These are phyloP conservation scores for Brassicogethes aeneus DNA, from an alignment of 2,888 invertebrate genomes.

Conservation along the genomic window DNA sequence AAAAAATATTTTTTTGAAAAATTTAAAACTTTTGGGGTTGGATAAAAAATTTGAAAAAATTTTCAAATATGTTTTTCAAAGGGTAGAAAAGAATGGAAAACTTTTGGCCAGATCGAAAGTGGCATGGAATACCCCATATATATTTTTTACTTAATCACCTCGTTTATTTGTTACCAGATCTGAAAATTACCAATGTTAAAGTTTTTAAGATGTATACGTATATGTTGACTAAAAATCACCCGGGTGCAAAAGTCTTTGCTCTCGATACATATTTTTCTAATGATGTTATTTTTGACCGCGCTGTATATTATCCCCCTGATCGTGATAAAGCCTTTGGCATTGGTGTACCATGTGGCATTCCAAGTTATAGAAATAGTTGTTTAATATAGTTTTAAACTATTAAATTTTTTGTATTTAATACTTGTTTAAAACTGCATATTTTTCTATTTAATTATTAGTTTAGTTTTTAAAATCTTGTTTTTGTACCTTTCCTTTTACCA, in stretches of 20 bases:
- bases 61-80: no score
- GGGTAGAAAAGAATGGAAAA: no score
- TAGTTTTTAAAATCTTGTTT: slow-evolving; percentile 25
- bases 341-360: slow-evolving; percentile 35
- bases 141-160: slow-evolving; percentile 17
- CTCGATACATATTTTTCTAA: no score
- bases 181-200: slow-evolving; percentile 28
- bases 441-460: slow-evolving; percentile 27
- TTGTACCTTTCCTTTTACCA: slow-evolving; percentile 28
- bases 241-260: no score
- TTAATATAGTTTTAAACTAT: slow-evolving; percentile 23
- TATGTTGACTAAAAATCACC: no score
- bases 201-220: slow-evolving; percentile 20
- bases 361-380: slow-evolving; percentile 29
- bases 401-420: slow-evolving; percentile 27
- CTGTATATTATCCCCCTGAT: no score
- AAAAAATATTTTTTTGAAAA: no score
- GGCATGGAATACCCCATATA: no score
- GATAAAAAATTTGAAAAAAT: no score
- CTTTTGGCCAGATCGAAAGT: no score
- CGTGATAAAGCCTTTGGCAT: slow-evolving; percentile 22
- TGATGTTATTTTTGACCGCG: no score
- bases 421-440: slow-evolving; percentile 32
- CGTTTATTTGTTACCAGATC: slow-evolving; percentile 38
- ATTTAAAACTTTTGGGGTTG: no score